Percentiles rank a stretch among this genome's conserved stretches.
Evolutionary conservation across 2,797 vertebrate species (phyloP).

Genomic region (Cynopterus sphinx): DNA sequence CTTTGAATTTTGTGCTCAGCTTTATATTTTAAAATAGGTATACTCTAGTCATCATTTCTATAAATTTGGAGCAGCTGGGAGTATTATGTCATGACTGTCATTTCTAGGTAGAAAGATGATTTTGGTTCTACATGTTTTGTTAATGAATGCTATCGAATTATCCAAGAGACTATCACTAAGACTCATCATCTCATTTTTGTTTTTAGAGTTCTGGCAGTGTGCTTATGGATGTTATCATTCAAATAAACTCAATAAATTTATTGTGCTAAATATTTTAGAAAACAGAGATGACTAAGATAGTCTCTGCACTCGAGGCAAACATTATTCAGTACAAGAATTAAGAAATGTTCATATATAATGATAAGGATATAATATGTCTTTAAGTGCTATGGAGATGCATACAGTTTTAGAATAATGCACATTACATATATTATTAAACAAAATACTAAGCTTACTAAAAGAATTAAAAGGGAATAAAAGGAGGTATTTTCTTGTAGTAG

Average conservation of each 20-base stretch:
- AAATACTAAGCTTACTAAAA: background rate
- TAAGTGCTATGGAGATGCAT: background rate
- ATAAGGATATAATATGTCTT: background rate
- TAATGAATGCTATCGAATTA: background rate
- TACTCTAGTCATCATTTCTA: background rate
- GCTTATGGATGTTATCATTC: background rate
- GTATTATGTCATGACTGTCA: background rate
- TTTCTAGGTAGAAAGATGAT: background rate
- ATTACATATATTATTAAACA: background rate
- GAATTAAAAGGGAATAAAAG: background rate
- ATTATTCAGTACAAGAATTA: background rate
- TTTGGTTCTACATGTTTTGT: background rate
- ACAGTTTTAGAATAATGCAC: background rate
- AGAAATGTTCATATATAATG: background rate
- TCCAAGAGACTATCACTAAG: background rate
- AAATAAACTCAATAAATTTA: slow-evolving; percentile 40
- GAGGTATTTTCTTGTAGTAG: background rate
- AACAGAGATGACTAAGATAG: background rate
- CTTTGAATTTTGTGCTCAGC: background rate
- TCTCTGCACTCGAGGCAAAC: background rate
- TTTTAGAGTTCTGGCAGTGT: background rate
- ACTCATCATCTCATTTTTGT: slow-evolving; percentile 3
- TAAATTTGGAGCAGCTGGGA: background rate
- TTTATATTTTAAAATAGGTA: background rate
- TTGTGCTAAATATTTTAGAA: background rate